Evolutionary conservation across 2,113 vertebrate species (phyloP), one percentile per base, ranked within the genome.

Genomic region (Tachysurus vachellii): DNA sequence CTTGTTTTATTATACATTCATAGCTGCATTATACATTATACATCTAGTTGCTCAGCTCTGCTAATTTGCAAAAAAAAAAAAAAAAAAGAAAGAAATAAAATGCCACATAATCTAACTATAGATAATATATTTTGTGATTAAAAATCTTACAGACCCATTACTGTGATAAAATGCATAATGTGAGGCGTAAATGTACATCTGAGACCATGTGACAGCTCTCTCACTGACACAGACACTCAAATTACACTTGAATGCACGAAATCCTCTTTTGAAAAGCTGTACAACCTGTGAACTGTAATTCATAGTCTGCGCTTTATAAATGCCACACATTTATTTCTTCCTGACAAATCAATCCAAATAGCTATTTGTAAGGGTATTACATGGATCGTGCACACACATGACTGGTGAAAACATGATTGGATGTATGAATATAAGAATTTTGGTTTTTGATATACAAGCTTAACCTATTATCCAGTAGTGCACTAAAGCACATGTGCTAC

Each of bases 221-320:
- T 28, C 53, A 36, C 54, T 12, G 53, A 57, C 77, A 36, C 76
- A 56, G n/a, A 79, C 77, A 80, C 53, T 80, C 31, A 36, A 59
- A 10, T 80, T 80, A 59, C 31, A 23, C 56, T 80, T 42, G 56
- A 80, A 80, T 80, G 79, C 56, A 80, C 17, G 1, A 80, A 59
- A 13, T 80, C 56, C 56, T 80, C n/a, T 57, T 36, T 80, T 23
- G 19, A 80, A 80, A 80, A 59, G 79, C 56, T 61, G 54, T 59
- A 36, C 28, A 36, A 57, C 57, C 54, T 3, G 1, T 57, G 19
- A 59, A 61, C 56, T 80, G 54, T 59, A 80, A 59, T 42, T 80
- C 31, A 80, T 42, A 59, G 31, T 42, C 19, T 59, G 56, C 28
- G 42, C 56, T 80, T 59, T 59, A 80, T 80, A 80, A 59, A 42